phyloP scores from a whole-genome alignment of 2,888 invertebrate species.

The Salticus scenicus region DNA sequence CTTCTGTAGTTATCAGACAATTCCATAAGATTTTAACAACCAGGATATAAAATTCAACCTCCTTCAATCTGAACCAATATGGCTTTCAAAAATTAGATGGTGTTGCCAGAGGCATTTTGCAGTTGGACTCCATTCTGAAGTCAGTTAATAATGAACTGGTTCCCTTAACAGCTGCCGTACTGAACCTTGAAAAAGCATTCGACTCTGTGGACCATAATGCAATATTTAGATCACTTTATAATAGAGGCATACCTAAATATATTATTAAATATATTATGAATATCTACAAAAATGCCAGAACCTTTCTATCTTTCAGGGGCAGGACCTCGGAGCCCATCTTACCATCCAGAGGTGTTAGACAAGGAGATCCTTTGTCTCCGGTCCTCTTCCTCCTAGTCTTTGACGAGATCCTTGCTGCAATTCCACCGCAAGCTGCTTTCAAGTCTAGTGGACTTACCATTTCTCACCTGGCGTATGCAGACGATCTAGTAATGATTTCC shows the following conservation, averaged over 20 bases:
- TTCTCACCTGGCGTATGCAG: background rate
- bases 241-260: rapidly evolving
- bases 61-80: background rate
- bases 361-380: too few relatives aligned
- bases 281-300: background rate
- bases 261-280: background rate
- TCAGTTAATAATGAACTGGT: background rate
- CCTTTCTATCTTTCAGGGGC: background rate
- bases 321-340: background rate
- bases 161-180: background rate
- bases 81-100: constrained; percentile 1
- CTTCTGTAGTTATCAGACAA: background rate
- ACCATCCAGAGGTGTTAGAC: too few relatives aligned
- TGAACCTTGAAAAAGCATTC: too few relatives aligned
- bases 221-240: background rate
- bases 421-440: background rate
- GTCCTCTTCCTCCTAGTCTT: too few relatives aligned
- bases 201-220: background rate
- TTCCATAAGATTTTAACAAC: constrained; percentile 12
- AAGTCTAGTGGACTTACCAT: rapidly evolving
- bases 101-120: background rate
- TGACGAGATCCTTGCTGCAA: background rate
- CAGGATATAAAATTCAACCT: background rate
- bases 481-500: background rate
- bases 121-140: background rate